Evolutionary conservation across 2,797 vertebrate genomes (phyloP), one percentile per base, ranked within the genome.

Genomic region (Semotilus atromaculatus): DNA sequence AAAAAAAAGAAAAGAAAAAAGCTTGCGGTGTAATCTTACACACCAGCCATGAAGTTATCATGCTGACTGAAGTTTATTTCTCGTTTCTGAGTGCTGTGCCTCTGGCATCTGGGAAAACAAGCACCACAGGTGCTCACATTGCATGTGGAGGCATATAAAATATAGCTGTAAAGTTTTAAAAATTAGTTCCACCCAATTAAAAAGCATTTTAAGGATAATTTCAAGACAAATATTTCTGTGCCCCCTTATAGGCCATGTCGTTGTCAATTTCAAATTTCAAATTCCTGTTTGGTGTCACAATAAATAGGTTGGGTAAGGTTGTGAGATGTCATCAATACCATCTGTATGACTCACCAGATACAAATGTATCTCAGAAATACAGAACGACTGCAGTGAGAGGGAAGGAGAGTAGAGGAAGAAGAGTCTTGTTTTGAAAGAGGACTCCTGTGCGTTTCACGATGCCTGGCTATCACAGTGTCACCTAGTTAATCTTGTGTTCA

Each of bases 401-500:
- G 43, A 71, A 48, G 64, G 29, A 70, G 75, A 80, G 70, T 45
- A 67, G 51, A 82, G 48, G 51, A 78, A 76, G 68, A 88, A 23
- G 70, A 53, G 84, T 9, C 62, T 51, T 85, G 84, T 80, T 85
- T 87, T 88, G 70, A 87, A 86, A 88, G 67, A 81, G 34, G 73
- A 80, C 38, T 71, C 86, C 79, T 68, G 73, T 14, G 73, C 31
- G 77, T 82, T 85, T 78, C 74, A 55, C 36, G 70, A 80, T 76
- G 67, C 43, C 36, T 40, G 83, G 80, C 68, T 86, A 90, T 90
- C 85, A 85, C 67, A n/a, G 77, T 89, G 86, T 87, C 86, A 84
- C 85, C 72, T 79, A 80, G 87, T 88, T 88, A 86, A 82, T 90
- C 88, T 88, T 86, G 83, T 88, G 89, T 87, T 85, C 84, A 78